A percentile compares a stretch with the other conserved stretches of the same genome.
Conservation (phyloP, 2,888 invertebrate species). For the Ommatoiulus sabulosus region DNA sequence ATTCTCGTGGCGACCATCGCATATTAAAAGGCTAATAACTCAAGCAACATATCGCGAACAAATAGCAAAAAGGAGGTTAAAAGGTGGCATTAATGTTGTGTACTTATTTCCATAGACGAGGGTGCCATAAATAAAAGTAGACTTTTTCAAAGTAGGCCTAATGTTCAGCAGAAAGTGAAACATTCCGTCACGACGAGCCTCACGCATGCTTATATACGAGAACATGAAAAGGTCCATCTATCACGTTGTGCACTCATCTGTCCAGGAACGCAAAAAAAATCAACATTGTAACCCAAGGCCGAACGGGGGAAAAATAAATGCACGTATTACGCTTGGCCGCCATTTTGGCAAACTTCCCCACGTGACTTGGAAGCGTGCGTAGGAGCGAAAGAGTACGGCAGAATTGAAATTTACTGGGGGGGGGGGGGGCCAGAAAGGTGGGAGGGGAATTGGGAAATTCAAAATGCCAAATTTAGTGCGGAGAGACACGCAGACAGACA, state of each 20-base stretch:
- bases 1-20: not conserved
- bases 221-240: conserved; percentile 6
- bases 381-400: not conserved
- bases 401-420: not conserved
- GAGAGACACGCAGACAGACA: conserved; percentile 28
- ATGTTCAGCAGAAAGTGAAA: not conserved
- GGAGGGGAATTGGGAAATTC: not conserved
- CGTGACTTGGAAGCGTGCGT: not conserved
- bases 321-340: conserved; percentile 1
- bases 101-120: conserved; percentile 17
- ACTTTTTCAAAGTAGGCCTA: not conserved
- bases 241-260: not conserved
- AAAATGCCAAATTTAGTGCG: not conserved
- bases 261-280: not conserved
- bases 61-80: conserved; percentile 11
- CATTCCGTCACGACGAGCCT: conserved; percentile 4
- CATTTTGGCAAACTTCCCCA: not conserved
- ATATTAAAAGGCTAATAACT: conserved; percentile 27
- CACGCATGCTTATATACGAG: not conserved
- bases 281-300: no score
- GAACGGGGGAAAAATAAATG: no score
- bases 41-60: not conserved
- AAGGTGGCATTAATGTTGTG: conserved; percentile 5
- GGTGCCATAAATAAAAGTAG: not conserved
- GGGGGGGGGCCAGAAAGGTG: not conserved